These are phyloP conservation scores for Reticulitermes lucifugus DNA, from an alignment of 2,888 invertebrate species.

Conservation along the genomic window DNA sequence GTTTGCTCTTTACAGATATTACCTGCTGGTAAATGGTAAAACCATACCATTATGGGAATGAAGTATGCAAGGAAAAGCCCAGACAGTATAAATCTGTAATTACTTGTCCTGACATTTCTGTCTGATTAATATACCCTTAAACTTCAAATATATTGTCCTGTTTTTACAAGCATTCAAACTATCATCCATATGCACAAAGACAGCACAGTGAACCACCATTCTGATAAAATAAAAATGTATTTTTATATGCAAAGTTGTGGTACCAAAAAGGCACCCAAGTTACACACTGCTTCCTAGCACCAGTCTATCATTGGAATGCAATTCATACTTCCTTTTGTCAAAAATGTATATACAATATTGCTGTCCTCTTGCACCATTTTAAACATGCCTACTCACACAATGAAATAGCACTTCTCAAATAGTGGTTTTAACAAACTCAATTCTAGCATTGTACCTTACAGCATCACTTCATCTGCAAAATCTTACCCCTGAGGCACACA, in stretches of 20 bases:
- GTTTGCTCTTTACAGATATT: neutral
- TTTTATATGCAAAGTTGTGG: conserved; percentile 11
- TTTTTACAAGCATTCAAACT: conserved; percentile 5
- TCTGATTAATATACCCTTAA: neutral
- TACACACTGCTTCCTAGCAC: conserved; percentile 38
- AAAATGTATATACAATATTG: conserved; percentile 40
- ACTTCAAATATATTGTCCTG: neutral
- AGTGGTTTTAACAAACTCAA: conserved; percentile 6
- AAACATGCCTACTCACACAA: conserved; percentile 3
- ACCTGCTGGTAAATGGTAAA: neutral
- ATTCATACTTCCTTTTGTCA: neutral
- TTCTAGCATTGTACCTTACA: conserved; percentile 1
- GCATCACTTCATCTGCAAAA: conserved; percentile 25
- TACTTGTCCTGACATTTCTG: neutral
- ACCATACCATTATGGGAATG: neutral
- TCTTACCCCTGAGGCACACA: conserved; percentile 41
- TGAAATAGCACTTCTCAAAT: conserved; percentile 27
- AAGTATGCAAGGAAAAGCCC: conserved; percentile 7
- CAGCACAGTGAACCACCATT: conserved; percentile 33
- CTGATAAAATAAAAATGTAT: conserved; percentile 28
- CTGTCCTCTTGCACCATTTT: conserved; percentile 46
- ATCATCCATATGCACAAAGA: conserved; percentile 42
- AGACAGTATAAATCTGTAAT: neutral
- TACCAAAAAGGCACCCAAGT: conserved; percentile 41
- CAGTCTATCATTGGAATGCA: conserved; percentile 50